Base-by-base conservation (phyloP, 2,113 vertebrate species). In the Brienomyrus brachyistius region DNA sequence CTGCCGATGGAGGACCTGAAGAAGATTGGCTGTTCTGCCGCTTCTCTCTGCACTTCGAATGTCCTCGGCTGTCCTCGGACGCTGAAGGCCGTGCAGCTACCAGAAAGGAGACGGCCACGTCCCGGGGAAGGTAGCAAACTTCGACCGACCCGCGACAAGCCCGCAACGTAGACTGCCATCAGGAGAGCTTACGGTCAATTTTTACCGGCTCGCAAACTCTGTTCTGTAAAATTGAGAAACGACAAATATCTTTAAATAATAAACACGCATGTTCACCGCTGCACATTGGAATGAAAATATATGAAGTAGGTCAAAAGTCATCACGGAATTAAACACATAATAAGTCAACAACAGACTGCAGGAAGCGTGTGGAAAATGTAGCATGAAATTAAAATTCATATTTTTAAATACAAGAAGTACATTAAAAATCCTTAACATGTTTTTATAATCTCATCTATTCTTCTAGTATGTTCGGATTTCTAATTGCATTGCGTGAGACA, bases 1-100 rank as follows among this genome's bases (percentile, higher is more conserved):
- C 86, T 89, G 13, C 96, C 95, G 0, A 89, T 92, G 43, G 89
- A 91, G 43, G 94, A 93, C 74, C 89, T 89, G 62, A 92, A 91
- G 40, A 94, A 95, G 0, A 92, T 7, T 10, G 50, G 13, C 3
- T 90, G 88, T 5, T 90, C 89, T 2, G 27, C 51, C 35, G 91
- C 54, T 66, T 92, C 91, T 87, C 92, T 91, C 3, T 70, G 62
- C 2, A 91, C 91, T 85, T 87, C 92, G 82, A 89, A 91, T 56
- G 82, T 87, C 83, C 90, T 90, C 23, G 5, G 91, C 21, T 21
- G 80, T 7, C 40, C 77, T 6, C 40, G 89, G 50, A 45, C 11
- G 35, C 52, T 56, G 56, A 19, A 45, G 40, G 40, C 5, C 11
- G 47, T 31, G 48, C 47, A 40, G 50, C 70, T 27, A 54, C 47